Percentiles rank a stretch among this genome's conserved stretches.
These are phyloP conservation scores for Andricus grossulariae DNA, from an alignment of 1,140 invertebrate species.

Conservation along the genomic window DNA sequence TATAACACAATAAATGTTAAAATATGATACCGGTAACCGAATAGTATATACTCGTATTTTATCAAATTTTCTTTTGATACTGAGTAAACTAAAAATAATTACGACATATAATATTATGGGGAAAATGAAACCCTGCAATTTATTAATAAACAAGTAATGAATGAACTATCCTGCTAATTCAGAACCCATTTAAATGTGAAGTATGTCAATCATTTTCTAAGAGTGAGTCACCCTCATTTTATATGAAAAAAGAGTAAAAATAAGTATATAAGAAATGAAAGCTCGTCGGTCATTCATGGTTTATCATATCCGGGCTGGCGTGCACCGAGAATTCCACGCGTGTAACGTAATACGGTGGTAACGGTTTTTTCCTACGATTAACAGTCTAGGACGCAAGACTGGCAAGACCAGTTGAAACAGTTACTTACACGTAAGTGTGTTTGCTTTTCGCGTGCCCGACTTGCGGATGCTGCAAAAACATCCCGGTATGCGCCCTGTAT, in stretches of 20 bases:
- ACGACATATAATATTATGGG: no score
- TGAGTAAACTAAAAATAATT: no score
- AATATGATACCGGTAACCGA: no score
- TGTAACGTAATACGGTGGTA: slow-evolving; percentile 66
- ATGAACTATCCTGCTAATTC: no score
- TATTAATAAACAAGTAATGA: no score
- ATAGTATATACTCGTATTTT: no score
- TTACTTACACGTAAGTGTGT: slow-evolving; percentile 39
- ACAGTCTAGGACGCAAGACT: slow-evolving; percentile 64
- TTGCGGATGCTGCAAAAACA: slow-evolving; percentile 42
- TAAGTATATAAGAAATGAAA: no score
- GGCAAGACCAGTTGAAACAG: slow-evolving; percentile 46
- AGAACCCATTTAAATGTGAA: no score
- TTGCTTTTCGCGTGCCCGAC: slow-evolving; percentile 49
- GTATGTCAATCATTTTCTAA: neutral
- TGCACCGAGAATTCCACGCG: slow-evolving; percentile 64
- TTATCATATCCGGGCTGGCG: slow-evolving; percentile 53
- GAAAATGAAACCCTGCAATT: no score
- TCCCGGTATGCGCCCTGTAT: slow-evolving; percentile 31
- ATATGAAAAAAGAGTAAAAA: neutral
- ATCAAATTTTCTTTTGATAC: no score
- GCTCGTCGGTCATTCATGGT: no score
- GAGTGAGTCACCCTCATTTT: neutral
- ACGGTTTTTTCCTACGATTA: slow-evolving; percentile 69
- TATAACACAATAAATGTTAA: no score